Evolutionary conservation across 1,140 invertebrate species (phyloP).

Genomic region (Drosophila persimilis): DNA sequence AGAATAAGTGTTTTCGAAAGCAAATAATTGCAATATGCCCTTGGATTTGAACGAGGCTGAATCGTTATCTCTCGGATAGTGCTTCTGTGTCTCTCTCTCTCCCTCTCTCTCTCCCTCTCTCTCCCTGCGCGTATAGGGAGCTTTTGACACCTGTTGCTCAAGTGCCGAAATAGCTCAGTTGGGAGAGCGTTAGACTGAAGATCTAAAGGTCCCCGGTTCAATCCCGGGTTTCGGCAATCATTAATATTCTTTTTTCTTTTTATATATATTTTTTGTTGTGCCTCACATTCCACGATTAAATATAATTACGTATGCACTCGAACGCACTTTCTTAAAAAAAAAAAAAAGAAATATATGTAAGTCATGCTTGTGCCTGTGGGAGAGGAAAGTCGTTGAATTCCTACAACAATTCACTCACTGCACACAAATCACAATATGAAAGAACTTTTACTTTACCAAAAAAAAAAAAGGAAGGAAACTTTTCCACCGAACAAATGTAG

Average conservation of each 20-base stretch:
- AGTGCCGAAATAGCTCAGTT: conserved; percentile 86
- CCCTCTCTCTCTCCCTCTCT: not conserved
- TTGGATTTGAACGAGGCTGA: too few species aligned
- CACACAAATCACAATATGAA: conserved; percentile 50
- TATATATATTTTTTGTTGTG: not conserved
- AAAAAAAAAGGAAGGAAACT: conserved; percentile 20
- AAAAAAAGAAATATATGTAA: conserved; percentile 28
- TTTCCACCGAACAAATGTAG: conserved; percentile 67
- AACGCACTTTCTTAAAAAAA: conserved; percentile 42
- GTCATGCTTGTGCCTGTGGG: conserved; percentile 28
- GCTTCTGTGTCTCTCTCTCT: not conserved
- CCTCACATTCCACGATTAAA: conserved; percentile 28
- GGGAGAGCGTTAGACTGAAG: conserved; percentile 92
- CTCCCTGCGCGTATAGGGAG: not conserved
- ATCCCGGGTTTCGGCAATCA: conserved; percentile 88
- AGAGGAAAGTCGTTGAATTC: conserved; percentile 22
- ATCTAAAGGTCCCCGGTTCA: conserved; percentile 91
- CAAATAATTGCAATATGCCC: too few species aligned
- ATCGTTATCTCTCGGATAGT: too few species aligned
- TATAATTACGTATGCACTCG: conserved; percentile 47
- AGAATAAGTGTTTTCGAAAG: too few species aligned
- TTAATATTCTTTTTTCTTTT: conserved; percentile 1
- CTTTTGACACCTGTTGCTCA: not conserved
- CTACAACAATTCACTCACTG: conserved; percentile 41
- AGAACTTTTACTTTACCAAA: conserved; percentile 32